Conservation (phyloP, 2,797 vertebrate species). For the Galagoides demidoff region DNA sequence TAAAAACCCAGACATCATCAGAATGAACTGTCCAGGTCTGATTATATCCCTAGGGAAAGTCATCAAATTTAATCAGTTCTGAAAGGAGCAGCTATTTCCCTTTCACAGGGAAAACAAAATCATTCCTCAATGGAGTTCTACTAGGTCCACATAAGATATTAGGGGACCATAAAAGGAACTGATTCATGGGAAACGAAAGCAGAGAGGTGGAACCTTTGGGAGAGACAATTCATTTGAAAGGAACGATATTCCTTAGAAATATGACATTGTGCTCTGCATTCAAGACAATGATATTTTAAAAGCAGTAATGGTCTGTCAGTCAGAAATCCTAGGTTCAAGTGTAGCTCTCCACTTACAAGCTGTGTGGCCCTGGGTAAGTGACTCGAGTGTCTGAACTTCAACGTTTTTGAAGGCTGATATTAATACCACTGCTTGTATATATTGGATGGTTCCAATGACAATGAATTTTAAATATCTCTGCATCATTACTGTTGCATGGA, state of each 20-base stretch:
- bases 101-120: constrained; percentile 64
- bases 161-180: not conserved
- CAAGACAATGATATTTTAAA: not conserved
- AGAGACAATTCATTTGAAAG: not conserved
- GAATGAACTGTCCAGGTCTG: constrained; percentile 47
- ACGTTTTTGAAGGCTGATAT: not conserved
- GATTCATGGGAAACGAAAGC: not conserved
- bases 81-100: constrained; percentile 51
- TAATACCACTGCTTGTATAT: not conserved
- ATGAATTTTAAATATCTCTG: not conserved
- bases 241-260: not conserved
- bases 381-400: not conserved
- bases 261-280: not conserved
- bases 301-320: not conserved
- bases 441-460: not conserved
- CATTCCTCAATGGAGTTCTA: constrained; percentile 19
- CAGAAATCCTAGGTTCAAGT: not conserved
- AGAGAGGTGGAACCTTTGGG: not conserved
- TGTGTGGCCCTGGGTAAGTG: not conserved
- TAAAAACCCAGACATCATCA: constrained; percentile 50
- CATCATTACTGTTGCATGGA: not conserved
- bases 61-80: constrained; percentile 64
- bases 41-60: constrained; percentile 65
- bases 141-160: not conserved
- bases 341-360: not conserved